Evolutionary conservation across 2,113 vertebrate species (phyloP), one percentile per base, ranked within the genome.

Genomic region (Amblyornis subalaris): DNA sequence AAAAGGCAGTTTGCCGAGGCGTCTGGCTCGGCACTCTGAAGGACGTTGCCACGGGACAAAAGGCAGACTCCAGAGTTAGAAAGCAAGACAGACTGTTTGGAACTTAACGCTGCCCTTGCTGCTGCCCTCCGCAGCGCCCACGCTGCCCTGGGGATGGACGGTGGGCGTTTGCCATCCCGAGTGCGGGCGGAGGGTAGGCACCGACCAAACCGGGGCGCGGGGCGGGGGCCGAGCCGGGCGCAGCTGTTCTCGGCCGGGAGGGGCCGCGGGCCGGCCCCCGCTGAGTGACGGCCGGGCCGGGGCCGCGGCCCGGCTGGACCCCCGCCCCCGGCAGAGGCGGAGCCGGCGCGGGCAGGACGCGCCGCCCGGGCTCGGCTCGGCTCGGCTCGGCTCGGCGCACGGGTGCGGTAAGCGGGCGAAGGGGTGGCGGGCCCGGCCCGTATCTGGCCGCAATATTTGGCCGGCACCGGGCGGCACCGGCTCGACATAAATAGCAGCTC

Each of bases 391-490:
- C 78, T 22, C 42, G 14, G 57, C 44, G 17, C 28, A 61, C 67
- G 69, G 31, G n/a, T 25, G 35, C 89, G 89, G 89, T 91, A 87
- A 91, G 81, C 25, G 54, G 48, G n/a, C 44, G 78, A 65, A 94
- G 82, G 62, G 77, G n/a, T 96, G 84, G 94, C 61, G 96, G 85
- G 42, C 79, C 55, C 47, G 77, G 88, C 96, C 98, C 98, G 98
- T 98, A 98, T 99, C 98, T 98, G 98, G 98, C 97, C 98, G 98
- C 98, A 99, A 97, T 98, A 98, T 98, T 98, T 98, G 96, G 96
- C 98, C 97, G 98, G 98, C 98, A 98, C 97, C 97, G 94, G 82
- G 97, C 95, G 95, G 97, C 97, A 97, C 97, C 94, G 81, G 88
- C 85, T 58, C 57, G 86, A 95, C 96, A 97, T 96, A 97, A 98